Evolutionary conservation across 2,888 invertebrate species (phyloP).

Genomic region (Cosmorhoe ocellata): DNA sequence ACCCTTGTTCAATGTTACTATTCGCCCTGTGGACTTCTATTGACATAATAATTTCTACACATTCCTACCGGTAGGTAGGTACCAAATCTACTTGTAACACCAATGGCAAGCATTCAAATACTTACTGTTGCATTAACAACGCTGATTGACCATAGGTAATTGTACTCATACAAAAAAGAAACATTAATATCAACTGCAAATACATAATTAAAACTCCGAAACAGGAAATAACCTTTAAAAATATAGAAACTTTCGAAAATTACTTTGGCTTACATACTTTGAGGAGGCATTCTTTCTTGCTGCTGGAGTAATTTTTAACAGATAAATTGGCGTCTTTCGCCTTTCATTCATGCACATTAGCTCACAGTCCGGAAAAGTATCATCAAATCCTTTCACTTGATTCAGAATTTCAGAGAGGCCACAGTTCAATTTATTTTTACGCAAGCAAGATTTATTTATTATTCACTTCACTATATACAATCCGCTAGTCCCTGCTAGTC

Average conservation of each 20-base stretch:
- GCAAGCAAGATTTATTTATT: no score
- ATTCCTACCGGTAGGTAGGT: no score
- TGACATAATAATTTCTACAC: no score
- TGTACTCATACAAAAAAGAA: no score
- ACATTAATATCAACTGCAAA: no score
- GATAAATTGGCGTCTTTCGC: conserved; percentile 51
- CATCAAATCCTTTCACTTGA: conserved; percentile 49
- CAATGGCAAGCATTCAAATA: no score
- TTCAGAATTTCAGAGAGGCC: conserved; percentile 50
- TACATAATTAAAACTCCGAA: no score
- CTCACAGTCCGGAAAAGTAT: conserved; percentile 46
- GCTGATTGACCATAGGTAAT: no score
- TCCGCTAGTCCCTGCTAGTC: neutral
- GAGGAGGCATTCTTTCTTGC: conserved; percentile 64
- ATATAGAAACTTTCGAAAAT: conserved; percentile 17
- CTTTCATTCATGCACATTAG: conserved; percentile 65
- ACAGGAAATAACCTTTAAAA: conserved; percentile 5
- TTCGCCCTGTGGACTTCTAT: no score
- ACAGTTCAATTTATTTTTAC: conserved; percentile 40
- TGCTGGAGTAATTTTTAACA: conserved; percentile 71
- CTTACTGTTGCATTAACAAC: no score
- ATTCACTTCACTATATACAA: neutral
- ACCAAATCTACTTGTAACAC: no score
- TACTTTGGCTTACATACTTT: conserved; percentile 63
- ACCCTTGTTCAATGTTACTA: no score